Percentiles rank a stretch among this genome's conserved stretches.
Evolutionary conservation across 2,888 invertebrate genomes (phyloP).

Genomic region (Drosophila rellima): DNA sequence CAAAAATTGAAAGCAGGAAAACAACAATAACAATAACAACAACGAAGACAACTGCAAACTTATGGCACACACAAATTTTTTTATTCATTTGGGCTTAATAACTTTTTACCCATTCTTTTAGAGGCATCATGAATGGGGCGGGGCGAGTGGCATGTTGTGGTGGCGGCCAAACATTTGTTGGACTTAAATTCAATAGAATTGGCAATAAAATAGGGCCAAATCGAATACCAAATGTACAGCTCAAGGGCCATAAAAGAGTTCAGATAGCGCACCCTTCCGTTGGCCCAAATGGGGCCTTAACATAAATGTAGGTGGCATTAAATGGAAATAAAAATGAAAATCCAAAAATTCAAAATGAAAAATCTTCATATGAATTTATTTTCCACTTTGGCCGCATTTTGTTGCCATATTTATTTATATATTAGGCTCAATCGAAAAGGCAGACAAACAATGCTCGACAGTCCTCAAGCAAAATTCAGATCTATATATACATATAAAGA

Average conservation of each 20-base stretch:
- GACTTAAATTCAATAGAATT: conserved; percentile 71
- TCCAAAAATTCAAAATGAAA: conserved; percentile 1
- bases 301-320: conserved; percentile 15
- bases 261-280: conserved; percentile 19
- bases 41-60: conserved; percentile 60
- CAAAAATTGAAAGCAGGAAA: conserved; percentile 31
- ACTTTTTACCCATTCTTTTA: conserved; percentile 25
- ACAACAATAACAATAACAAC: conserved; percentile 18
- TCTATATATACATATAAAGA: conserved; percentile 1
- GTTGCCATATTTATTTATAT: conserved; percentile 72
- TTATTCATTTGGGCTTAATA: conserved; percentile 43
- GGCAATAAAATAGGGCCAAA: conserved; percentile 76
- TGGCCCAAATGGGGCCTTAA: conserved; percentile 10
- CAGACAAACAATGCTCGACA: conserved; percentile 57
- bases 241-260: conserved; percentile 56
- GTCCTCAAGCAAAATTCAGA: conserved; percentile 24
- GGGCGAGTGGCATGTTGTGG: conserved; percentile 12
- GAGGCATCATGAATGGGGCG: conserved; percentile 24
- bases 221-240: conserved; percentile 32
- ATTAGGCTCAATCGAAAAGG: conserved; percentile 64
- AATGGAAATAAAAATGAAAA: conserved; percentile 19
- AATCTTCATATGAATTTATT: conserved; percentile 56
- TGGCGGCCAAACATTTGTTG: conserved; percentile 48
- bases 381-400: conserved; percentile 72
- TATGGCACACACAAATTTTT: conserved; percentile 50